Percentiles rank a stretch among this genome's conserved stretches.
phyloP scores from a whole-genome alignment of 1,140 invertebrate species.

The Oedothorax gibbosus region DNA sequence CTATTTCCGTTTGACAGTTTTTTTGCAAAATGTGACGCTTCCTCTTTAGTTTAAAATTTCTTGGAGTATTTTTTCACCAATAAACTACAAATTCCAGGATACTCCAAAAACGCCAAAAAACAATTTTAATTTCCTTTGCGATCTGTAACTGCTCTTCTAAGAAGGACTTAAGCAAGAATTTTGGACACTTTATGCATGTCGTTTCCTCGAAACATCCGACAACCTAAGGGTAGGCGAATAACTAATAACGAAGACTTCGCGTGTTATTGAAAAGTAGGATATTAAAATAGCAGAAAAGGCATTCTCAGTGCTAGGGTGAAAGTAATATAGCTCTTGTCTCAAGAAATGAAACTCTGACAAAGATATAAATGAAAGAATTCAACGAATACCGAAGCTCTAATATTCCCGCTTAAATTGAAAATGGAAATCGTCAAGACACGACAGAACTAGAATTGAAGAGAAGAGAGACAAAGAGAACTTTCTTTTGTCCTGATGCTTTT shows the following conservation, averaged over 20 bases:
- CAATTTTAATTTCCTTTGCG: no score
- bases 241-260: slow-evolving; percentile 40
- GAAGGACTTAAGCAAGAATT: no score
- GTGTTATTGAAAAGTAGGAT: slow-evolving; percentile 50
- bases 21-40: no score
- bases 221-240: slow-evolving; percentile 47
- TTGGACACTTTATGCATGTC: no score
- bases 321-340: slow-evolving; percentile 25
- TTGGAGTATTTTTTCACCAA: no score
- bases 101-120: no score
- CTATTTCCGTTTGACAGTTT: no score
- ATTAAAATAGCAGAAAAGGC: slow-evolving; percentile 48
- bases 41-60: no score
- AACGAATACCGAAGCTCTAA: slow-evolving; percentile 17
- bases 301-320: slow-evolving; percentile 2
- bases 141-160: no score
- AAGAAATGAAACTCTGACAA: slow-evolving; percentile 14
- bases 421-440: slow-evolving; percentile 24
- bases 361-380: slow-evolving; percentile 36
- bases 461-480: background rate
- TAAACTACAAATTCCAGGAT: no score
- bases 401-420: slow-evolving; percentile 40
- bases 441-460: slow-evolving; percentile 10
- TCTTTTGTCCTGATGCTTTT: background rate
- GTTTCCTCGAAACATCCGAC: background rate